These are phyloP conservation scores for Mus minutoides DNA, from an alignment of 2,797 vertebrate genomes.

Conservation along the genomic window DNA sequence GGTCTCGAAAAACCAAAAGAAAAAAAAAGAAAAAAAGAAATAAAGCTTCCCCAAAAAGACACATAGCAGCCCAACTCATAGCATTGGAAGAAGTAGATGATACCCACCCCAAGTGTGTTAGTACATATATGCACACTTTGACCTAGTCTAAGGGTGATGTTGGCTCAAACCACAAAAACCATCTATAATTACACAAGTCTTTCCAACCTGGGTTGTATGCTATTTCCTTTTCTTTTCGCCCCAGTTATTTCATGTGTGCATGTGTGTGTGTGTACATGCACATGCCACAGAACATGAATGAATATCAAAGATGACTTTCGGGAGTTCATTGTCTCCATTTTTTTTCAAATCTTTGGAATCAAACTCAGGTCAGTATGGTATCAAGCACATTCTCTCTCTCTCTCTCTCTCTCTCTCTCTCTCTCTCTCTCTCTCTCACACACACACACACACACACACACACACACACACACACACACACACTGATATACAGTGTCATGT, in stretches of 20 bases:
- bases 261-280: neutral
- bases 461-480: too few relatives aligned
- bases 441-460: too few relatives aligned
- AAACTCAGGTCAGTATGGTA: neutral
- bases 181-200: neutral
- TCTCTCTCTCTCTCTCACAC: too few relatives aligned
- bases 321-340: neutral
- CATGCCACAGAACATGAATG: neutral
- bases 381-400: neutral
- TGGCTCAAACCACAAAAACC: neutral
- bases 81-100: neutral
- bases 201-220: neutral
- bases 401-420: too few relatives aligned
- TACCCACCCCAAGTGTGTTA: rapidly evolving
- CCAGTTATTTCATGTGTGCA: neutral
- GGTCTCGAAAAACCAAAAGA: too few relatives aligned
- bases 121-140: rapidly evolving
- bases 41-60: rapidly evolving
- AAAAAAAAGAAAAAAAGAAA: too few relatives aligned
- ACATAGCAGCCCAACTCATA: neutral
- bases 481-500: neutral
- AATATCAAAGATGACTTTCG: neutral
- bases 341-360: neutral
- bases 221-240: neutral
- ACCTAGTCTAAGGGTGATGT: neutral